Conservation (phyloP, 2,797 vertebrate genomes). For the Girardinus metallicus region DNA sequence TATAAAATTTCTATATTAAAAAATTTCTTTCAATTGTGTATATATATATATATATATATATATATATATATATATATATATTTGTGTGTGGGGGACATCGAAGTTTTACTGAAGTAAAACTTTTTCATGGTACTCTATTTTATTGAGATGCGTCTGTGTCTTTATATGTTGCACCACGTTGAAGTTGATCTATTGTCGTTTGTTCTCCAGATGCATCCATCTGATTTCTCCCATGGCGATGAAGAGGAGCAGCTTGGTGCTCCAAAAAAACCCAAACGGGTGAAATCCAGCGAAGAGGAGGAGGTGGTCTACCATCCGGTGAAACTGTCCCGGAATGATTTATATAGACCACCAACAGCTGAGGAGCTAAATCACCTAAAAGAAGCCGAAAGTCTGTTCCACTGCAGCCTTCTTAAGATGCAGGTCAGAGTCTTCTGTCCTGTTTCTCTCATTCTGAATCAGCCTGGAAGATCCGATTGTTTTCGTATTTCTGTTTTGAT, state of each 20-base stretch:
- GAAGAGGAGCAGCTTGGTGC: conserved; percentile 35
- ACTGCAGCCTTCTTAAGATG: conserved; percentile 93
- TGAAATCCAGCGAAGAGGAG: conserved; percentile 36
- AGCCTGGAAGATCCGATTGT: too few species aligned
- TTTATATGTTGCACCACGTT: background rate
- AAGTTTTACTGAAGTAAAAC: background rate
- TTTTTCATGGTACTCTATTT: background rate
- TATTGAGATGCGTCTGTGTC: background rate
- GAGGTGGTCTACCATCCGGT: conserved; percentile 75
- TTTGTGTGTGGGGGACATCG: background rate
- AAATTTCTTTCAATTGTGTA: background rate
- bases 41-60: background rate
- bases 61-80: background rate
- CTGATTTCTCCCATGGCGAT: conserved; percentile 25
- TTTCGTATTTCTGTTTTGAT: too few species aligned
- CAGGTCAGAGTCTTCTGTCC: conserved; percentile 81
- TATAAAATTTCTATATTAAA: background rate
- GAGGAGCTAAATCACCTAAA: conserved; percentile 93
- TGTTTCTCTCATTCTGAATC: background rate
- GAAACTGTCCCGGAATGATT: conserved; percentile 86
- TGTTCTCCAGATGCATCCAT: conserved; percentile 57
- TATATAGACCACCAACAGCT: conserved; percentile 90
- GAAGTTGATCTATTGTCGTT: background rate
- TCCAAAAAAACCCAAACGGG: conserved; percentile 68
- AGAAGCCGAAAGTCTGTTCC: conserved; percentile 93